phyloP scores from a whole-genome alignment of 2,888 invertebrate genomes.

The Orchesella flavescens region DNA sequence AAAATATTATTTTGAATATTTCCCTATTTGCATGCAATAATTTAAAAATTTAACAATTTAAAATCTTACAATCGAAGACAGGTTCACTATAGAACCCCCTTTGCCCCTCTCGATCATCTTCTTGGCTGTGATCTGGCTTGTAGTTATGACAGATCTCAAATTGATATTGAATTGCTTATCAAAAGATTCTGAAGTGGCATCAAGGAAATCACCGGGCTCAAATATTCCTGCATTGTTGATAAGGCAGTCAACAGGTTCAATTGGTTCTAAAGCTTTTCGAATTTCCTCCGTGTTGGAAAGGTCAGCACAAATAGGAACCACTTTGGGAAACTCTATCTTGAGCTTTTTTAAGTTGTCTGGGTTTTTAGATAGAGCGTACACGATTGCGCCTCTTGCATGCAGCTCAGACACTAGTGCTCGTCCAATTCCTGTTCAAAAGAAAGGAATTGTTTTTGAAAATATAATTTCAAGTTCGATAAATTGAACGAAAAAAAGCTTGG shows the following conservation, averaged over 20 bases:
- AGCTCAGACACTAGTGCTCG: constrained; percentile 73
- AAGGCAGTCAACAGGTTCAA: constrained; percentile 75
- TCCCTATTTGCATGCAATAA: not conserved
- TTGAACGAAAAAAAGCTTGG: too few species aligned
- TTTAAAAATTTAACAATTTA: not conserved
- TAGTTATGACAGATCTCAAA: not conserved
- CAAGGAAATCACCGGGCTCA: not conserved
- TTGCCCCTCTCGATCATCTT: not conserved
- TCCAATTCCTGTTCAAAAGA: constrained; percentile 73
- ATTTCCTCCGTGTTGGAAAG: constrained; percentile 75
- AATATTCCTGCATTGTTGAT: constrained; percentile 76
- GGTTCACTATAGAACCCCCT: constrained; percentile 61
- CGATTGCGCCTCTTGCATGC: constrained; percentile 73
- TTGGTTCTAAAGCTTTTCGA: constrained; percentile 73
- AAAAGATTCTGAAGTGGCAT: not conserved
- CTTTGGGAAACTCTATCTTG: constrained; percentile 71
- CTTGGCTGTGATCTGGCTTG: not conserved
- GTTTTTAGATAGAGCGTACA: constrained; percentile 74
- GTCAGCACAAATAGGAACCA: constrained; percentile 74
- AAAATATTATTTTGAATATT: too few species aligned
- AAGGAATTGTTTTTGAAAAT: too few species aligned
- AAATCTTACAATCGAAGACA: constrained; percentile 17
- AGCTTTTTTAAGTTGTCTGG: constrained; percentile 73
- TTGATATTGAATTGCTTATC: constrained; percentile 17
- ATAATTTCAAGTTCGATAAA: too few species aligned